phyloP scores from a whole-genome alignment of 2,888 invertebrate genomes.

The Orthosia gothica region DNA sequence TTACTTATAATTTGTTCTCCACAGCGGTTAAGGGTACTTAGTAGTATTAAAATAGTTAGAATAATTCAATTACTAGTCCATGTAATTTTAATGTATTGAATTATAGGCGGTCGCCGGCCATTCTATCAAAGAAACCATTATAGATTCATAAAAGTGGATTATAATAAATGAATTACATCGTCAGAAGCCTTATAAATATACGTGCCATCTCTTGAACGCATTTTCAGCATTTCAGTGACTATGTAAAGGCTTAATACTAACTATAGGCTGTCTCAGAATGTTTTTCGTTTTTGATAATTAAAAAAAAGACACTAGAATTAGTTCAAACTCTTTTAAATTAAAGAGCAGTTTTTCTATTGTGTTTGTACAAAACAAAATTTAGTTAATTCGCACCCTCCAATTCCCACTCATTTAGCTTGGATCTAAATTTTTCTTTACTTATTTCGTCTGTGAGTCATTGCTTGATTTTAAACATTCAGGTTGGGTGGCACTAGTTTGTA shows the following conservation, averaged over 20 bases:
- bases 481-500: too few species aligned
- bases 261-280: too few species aligned
- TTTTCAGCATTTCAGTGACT: slow-evolving; percentile 21
- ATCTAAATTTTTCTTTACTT: too few species aligned
- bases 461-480: too few species aligned
- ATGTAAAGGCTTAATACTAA: slow-evolving; percentile 7
- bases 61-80: slow-evolving; percentile 91
- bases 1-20: slow-evolving; percentile 83
- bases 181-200: slow-evolving; percentile 2
- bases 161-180: slow-evolving; percentile 27
- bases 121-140: slow-evolving; percentile 48
- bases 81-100: slow-evolving; percentile 89
- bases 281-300: too few species aligned
- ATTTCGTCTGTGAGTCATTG: too few species aligned
- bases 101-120: slow-evolving; percentile 86
- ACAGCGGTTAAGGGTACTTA: slow-evolving; percentile 91
- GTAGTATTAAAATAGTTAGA: slow-evolving; percentile 82
- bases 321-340: too few species aligned
- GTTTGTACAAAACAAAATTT: too few species aligned
- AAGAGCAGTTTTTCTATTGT: too few species aligned
- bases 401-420: too few species aligned
- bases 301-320: too few species aligned
- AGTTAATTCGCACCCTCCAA: too few species aligned
- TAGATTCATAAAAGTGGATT: slow-evolving; percentile 12
- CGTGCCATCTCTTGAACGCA: slow-evolving; percentile 20